Percentiles rank a stretch among this genome's conserved stretches.
phyloP scores from a whole-genome alignment of 2,888 invertebrate species.

The Piscicola geometra region DNA sequence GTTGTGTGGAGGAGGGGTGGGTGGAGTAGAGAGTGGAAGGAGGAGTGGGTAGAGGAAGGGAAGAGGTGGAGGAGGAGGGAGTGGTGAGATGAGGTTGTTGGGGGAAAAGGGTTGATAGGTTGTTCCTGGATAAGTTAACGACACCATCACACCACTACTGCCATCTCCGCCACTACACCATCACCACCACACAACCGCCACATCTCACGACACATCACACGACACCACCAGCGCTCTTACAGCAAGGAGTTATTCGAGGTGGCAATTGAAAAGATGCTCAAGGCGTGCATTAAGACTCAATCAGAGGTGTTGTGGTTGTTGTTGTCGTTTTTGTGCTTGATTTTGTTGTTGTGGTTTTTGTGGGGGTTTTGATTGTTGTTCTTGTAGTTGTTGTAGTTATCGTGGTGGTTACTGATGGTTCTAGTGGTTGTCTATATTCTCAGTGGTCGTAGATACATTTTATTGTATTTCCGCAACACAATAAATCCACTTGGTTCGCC shows the following conservation, averaged over 20 bases:
- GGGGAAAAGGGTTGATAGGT: too few species aligned
- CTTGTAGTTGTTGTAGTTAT: background rate
- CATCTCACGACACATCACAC: too few species aligned
- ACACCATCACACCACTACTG: too few species aligned
- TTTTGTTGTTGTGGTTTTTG: background rate
- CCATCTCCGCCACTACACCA: too few species aligned
- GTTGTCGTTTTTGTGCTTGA: too few species aligned
- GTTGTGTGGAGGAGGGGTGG: background rate
- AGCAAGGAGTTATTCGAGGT: conserved; percentile 85
- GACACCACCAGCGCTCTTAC: conserved; percentile 73
- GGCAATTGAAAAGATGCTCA: conserved; percentile 76
- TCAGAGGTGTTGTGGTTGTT: conserved; percentile 62
- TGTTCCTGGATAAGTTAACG: too few species aligned
- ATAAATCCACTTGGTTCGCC: background rate
- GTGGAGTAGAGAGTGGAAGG: background rate
- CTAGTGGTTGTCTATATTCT: background rate
- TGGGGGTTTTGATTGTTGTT: background rate
- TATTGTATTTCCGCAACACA: too few species aligned
- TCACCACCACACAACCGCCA: too few species aligned
- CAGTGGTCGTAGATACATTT: background rate
- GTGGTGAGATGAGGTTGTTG: too few species aligned
- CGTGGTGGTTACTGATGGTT: background rate
- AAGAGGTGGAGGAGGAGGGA: too few species aligned
- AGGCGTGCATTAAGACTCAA: conserved; percentile 75
- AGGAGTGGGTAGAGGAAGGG: too few species aligned